Base-by-base conservation (phyloP, 2,797 vertebrate genomes). In the Anabas testudineus region DNA sequence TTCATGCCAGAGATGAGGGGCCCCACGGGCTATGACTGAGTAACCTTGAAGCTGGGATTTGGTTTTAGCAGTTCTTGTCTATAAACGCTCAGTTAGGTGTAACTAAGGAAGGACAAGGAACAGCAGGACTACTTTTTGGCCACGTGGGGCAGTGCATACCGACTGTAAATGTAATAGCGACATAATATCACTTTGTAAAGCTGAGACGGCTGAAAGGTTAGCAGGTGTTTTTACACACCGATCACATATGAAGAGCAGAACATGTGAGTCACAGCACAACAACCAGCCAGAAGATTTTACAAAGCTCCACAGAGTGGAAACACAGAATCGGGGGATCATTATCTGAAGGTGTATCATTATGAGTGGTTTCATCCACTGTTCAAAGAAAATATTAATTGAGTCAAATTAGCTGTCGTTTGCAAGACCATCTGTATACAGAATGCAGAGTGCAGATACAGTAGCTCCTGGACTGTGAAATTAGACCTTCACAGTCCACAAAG, bases 391-490 rank as follows among this genome's bases (percentile, higher is more conserved):
- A 18, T 53, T 21, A 18, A 30, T 32, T 9, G 15, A 1, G 22
- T 9, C 18, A 10, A 63, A 28, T 52, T n/a, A n/a, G 12, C 10
- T 26, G 18, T 24, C 34, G n/a, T 30, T 32, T 32, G 21, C 21
- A 67, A 56, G 24, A 15, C 47, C 18, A 48, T 56, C 22, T 55
- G 43, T 14, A 46, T 37, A n/a, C 19, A 49, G 34, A 48, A 10
- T 9, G 19, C 21, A 19, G 12, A 19, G 21, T 37, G 7, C 14
- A 24, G 5, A 19, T 21, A 52, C 53, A n/a, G 18, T 18, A 34
- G 7, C 10, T 65, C 28, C 54, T 26, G 46, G 1, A 16, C 22
- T 16, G 10, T 39, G 2, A 62, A 41, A 19, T 19, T 21, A 13
- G 12, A 21, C 42, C 21, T 61, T 54, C 26, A 39, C 10, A 37